Evolutionary conservation across 2,113 vertebrate species (phyloP).

Genomic region (Channa argus): DNA sequence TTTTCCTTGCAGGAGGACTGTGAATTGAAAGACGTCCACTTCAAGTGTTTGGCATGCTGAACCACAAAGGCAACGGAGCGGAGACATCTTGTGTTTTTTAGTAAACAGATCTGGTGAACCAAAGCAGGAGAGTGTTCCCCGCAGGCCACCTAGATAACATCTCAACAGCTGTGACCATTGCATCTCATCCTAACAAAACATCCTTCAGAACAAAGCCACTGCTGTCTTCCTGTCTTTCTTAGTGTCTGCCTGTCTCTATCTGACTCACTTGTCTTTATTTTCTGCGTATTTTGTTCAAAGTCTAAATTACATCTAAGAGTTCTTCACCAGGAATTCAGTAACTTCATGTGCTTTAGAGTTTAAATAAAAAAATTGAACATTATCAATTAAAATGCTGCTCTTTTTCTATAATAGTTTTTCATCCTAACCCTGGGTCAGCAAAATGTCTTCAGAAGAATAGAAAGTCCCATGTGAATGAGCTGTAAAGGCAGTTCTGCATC

Average conservation of each 20-base stretch:
- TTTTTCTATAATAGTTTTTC: background rate
- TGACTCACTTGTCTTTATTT: background rate
- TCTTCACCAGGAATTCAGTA: too few species aligned
- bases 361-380: background rate
- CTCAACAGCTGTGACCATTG: conserved; percentile 59
- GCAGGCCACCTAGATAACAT: conserved; percentile 70
- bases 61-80: conserved; percentile 62
- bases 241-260: conserved; percentile 7
- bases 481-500: conserved; percentile 11
- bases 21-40: conserved; percentile 63
- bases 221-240: conserved; percentile 24
- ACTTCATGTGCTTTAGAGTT: too few species aligned
- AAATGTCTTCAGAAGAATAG: background rate
- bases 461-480: conserved; percentile 2
- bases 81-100: conserved; percentile 69
- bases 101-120: conserved; percentile 75
- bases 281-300: too few species aligned
- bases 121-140: conserved; percentile 63
- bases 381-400: background rate
- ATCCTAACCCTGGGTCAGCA: background rate
- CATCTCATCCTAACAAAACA: conserved; percentile 63
- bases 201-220: conserved; percentile 50
- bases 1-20: conserved; percentile 59
- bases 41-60: conserved; percentile 67
- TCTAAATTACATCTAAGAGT: too few species aligned